Conservation (phyloP, 2,113 vertebrate genomes). For the Peromyscus leucopus region DNA sequence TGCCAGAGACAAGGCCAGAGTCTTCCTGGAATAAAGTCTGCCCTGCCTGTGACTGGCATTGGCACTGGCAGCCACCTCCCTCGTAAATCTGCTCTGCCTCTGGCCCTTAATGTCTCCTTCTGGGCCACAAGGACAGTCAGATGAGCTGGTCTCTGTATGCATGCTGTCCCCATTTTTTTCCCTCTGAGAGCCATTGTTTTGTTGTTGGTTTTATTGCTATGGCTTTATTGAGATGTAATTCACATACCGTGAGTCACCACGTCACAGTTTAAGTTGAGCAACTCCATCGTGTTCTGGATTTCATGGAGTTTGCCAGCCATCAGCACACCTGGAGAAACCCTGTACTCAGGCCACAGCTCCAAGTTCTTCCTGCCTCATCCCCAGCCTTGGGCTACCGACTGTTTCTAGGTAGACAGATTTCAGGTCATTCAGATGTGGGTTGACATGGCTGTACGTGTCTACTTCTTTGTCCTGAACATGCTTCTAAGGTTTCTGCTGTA, state of each 20-base stretch:
- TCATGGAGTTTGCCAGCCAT: background rate
- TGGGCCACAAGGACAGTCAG: background rate
- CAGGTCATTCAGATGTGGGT: background rate
- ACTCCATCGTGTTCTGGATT: background rate
- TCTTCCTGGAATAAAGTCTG: constrained; percentile 74
- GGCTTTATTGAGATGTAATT: background rate
- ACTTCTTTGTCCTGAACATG: background rate
- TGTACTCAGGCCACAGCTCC: background rate
- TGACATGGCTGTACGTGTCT: background rate
- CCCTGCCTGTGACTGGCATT: background rate
- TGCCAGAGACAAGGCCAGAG: constrained; percentile 82
- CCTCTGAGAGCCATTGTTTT: background rate
- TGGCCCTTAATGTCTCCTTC: background rate
- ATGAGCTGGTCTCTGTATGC: background rate
- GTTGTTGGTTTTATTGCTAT: background rate
- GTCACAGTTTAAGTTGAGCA: background rate
- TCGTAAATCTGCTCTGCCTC: background rate
- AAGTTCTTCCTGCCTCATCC: too few species aligned
- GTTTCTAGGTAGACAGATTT: background rate
- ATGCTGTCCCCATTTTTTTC: background rate
- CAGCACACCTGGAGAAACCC: background rate
- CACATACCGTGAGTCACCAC: background rate
- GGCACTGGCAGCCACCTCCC: background rate
- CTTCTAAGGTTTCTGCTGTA: background rate
- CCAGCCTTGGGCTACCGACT: background rate